Conservation (phyloP, 37 sponge, comb jelly and placozoan species). For the Mnemiopsis leidyi region DNA sequence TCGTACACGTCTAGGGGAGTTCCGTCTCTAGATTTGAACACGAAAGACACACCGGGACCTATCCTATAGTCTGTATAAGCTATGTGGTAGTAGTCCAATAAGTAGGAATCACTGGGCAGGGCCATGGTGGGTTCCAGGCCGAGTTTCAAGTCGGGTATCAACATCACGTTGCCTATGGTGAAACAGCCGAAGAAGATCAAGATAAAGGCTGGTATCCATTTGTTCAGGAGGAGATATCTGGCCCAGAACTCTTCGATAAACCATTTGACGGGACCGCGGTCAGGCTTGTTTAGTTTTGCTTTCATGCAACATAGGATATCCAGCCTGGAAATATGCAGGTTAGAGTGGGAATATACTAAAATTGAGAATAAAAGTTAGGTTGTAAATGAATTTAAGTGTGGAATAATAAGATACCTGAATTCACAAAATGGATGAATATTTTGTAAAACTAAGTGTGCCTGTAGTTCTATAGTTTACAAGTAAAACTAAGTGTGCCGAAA, state of each 20-base stretch:
- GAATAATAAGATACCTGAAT: no score
- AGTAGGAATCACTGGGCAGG: conserved; percentile 26
- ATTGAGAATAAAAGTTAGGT: no score
- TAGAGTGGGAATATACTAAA: no score
- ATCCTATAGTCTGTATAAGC: conserved; percentile 40
- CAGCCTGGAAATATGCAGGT: conserved; percentile 28
- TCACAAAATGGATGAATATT: no score
- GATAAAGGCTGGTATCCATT: conserved; percentile 18
- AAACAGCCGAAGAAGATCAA: conserved; percentile 51
- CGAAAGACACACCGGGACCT: conserved; percentile 35
- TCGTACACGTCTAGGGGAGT: conserved; percentile 5
- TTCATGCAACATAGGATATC: conserved; percentile 33
- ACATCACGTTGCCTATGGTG: background rate
- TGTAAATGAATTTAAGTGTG: no score
- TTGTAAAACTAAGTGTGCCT: no score
- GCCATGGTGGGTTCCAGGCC: conserved; percentile 58
- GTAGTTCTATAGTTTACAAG: no score
- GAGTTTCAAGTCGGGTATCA: conserved; percentile 22
- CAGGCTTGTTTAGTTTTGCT: background rate
- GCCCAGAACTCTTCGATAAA: conserved; percentile 1
- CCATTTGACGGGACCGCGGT: conserved; percentile 5
- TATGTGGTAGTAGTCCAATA: conserved; percentile 28
- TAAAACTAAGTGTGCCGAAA: no score
- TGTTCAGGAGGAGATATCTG: conserved; percentile 17
- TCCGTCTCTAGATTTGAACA: conserved; percentile 37